Evolutionary conservation across 2,113 vertebrate species (phyloP).

Genomic region (Ophthalmolycus amberensis): DNA sequence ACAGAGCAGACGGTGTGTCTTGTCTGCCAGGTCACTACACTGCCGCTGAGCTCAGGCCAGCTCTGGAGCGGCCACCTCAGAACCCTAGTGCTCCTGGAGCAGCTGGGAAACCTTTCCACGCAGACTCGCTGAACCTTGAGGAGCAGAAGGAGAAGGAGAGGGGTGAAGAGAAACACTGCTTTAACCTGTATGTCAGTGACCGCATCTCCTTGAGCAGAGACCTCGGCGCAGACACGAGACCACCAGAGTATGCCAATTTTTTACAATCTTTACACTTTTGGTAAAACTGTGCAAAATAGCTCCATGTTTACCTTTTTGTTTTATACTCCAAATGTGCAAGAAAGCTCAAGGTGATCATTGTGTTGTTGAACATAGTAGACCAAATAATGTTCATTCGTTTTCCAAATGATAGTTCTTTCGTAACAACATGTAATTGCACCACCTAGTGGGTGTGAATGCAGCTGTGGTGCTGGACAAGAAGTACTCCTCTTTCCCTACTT

Average conservation of each 20-base stretch:
- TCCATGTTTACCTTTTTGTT: not conserved
- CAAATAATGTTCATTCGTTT: not conserved
- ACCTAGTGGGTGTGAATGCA: constrained; percentile 56
- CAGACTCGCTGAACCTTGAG: constrained; percentile 84
- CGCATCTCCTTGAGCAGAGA: constrained; percentile 96
- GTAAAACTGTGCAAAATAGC: constrained; percentile 2
- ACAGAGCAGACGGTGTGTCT: constrained; percentile 69
- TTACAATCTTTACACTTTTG: constrained; percentile 3
- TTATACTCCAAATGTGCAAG: not conserved
- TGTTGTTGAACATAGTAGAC: not conserved
- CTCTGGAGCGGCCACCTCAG: constrained; percentile 90
- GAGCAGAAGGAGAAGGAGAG: constrained; percentile 93
- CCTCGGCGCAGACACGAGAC: constrained; percentile 96
- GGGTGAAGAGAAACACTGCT: constrained; percentile 96
- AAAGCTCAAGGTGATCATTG: not conserved
- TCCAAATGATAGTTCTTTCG: not conserved
- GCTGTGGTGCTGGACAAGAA: constrained; percentile 10
- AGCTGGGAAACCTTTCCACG: constrained; percentile 91
- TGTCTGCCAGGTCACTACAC: constrained; percentile 93
- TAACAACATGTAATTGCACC: constrained; percentile 39
- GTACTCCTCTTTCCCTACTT: not conserved
- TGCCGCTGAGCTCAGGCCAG: constrained; percentile 88
- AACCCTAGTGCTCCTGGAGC: constrained; percentile 92
- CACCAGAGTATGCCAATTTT: constrained; percentile 92
- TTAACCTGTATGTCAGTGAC: constrained; percentile 96